phyloP scores from a whole-genome alignment of 2,113 vertebrate species.

The Tringa solitaria region DNA sequence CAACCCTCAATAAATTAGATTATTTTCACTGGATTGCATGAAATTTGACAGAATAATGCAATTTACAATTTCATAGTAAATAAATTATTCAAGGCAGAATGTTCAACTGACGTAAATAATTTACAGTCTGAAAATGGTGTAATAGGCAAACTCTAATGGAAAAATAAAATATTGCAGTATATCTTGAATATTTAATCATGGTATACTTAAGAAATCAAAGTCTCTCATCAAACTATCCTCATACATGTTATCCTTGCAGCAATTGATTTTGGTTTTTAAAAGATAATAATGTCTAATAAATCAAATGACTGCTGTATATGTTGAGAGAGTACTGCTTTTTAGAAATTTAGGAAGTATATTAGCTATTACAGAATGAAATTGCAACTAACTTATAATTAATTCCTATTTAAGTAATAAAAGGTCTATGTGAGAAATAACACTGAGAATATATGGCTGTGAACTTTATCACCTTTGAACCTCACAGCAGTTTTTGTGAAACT shows the following conservation, averaged over 20 bases:
- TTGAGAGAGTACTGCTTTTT: neutral
- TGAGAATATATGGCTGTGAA: neutral
- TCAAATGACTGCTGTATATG: neutral
- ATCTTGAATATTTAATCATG: conserved; percentile 22
- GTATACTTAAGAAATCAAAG: conserved; percentile 45
- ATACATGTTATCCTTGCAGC: neutral
- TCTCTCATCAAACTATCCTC: neutral
- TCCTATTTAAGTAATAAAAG: neutral
- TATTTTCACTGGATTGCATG: neutral
- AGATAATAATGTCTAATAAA: neutral
- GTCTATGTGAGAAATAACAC: neutral
- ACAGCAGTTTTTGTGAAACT: neutral
- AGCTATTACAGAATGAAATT: neutral
- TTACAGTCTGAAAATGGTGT: conserved; percentile 41
- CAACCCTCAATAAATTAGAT: neutral
- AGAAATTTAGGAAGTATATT: neutral
- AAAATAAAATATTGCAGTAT: conserved; percentile 32
- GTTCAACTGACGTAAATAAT: conserved; percentile 53
- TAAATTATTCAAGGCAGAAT: conserved; percentile 45
- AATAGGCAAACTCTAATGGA: conserved; percentile 5
- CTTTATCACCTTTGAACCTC: neutral
- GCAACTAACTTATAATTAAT: neutral
- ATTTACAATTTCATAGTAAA: conserved; percentile 53
- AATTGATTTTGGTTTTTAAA: neutral
- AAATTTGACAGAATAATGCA: conserved; percentile 43